A percentile compares a stretch with the other conserved stretches of the same genome.
phyloP scores from a whole-genome alignment of 2,888 invertebrate genomes.

The Epinotia bilunana region DNA sequence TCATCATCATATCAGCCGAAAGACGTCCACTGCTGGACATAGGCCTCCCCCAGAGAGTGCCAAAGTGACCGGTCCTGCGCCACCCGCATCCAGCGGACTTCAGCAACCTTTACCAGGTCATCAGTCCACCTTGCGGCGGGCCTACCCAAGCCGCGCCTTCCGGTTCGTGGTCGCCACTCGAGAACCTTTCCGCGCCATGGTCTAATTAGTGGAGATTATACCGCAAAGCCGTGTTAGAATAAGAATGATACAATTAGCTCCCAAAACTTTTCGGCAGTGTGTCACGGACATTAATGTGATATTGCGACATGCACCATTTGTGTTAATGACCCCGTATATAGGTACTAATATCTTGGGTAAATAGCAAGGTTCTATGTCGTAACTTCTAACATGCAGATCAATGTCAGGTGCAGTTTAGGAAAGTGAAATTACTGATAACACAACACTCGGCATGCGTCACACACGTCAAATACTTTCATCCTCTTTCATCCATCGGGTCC shows the following conservation, averaged over 20 bases:
- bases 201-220: no score
- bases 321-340: slow-evolving; percentile 68
- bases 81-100: no score
- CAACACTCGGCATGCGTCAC: background rate
- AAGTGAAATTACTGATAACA: slow-evolving; percentile 45
- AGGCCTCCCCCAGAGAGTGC: no score
- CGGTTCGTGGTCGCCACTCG: no score
- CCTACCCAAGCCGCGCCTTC: no score
- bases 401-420: slow-evolving; percentile 53
- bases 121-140: no score
- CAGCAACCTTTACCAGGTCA: no score
- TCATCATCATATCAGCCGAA: no score
- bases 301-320: slow-evolving; percentile 56
- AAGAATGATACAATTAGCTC: slow-evolving; percentile 22
- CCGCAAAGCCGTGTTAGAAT: background rate
- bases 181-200: no score
- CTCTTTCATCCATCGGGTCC: no score
- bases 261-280: slow-evolving; percentile 37
- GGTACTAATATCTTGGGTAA: slow-evolving; percentile 54
- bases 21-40: no score
- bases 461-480: background rate
- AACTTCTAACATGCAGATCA: slow-evolving; percentile 48
- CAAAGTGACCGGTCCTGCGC: no score
- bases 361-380: slow-evolving; percentile 57
- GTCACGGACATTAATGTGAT: slow-evolving; percentile 48